Conservation (phyloP, 2,888 invertebrate species). For the Caradrina clavipalpis region DNA sequence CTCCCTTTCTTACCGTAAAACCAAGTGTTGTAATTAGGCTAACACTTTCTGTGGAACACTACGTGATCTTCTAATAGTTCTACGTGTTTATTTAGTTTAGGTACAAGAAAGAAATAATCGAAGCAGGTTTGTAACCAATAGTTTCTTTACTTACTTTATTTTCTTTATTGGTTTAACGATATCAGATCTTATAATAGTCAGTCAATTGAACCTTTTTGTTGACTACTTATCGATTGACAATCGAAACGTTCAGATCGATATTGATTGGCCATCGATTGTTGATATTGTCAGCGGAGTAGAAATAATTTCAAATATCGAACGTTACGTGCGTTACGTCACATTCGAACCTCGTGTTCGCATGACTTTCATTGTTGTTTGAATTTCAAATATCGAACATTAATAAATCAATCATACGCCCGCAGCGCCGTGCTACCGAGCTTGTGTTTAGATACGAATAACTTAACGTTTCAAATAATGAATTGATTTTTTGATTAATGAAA, state of each 20-base stretch:
- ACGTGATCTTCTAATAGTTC: slow-evolving; percentile 8
- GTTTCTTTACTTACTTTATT: background rate
- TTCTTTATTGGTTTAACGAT: background rate
- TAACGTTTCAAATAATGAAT: slow-evolving; percentile 30
- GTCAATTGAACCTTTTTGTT: slow-evolving; percentile 37
- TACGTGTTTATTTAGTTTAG: background rate
- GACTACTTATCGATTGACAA: slow-evolving; percentile 30
- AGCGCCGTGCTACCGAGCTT: slow-evolving; percentile 19
- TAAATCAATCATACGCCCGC: slow-evolving; percentile 50
- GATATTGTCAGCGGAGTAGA: slow-evolving; percentile 12
- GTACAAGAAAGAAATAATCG: background rate
- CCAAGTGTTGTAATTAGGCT: slow-evolving; percentile 32
- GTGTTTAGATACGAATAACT: slow-evolving; percentile 28
- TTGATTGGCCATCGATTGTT: slow-evolving; percentile 35
- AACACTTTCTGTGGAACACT: slow-evolving; percentile 4
- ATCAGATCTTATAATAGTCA: slow-evolving; percentile 14
- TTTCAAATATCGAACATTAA: slow-evolving; percentile 52
- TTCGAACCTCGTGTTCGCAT: slow-evolving; percentile 37
- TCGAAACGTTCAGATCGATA: slow-evolving; percentile 25
- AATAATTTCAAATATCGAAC: slow-evolving; percentile 42
- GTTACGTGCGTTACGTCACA: slow-evolving; percentile 46
- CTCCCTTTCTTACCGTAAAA: slow-evolving; percentile 26
- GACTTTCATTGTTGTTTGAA: slow-evolving; percentile 51
- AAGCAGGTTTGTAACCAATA: background rate
- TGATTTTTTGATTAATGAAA: slow-evolving; percentile 35